Evolutionary conservation across 2,113 vertebrate genomes (phyloP).

Genomic region (Furnarius figulus): DNA sequence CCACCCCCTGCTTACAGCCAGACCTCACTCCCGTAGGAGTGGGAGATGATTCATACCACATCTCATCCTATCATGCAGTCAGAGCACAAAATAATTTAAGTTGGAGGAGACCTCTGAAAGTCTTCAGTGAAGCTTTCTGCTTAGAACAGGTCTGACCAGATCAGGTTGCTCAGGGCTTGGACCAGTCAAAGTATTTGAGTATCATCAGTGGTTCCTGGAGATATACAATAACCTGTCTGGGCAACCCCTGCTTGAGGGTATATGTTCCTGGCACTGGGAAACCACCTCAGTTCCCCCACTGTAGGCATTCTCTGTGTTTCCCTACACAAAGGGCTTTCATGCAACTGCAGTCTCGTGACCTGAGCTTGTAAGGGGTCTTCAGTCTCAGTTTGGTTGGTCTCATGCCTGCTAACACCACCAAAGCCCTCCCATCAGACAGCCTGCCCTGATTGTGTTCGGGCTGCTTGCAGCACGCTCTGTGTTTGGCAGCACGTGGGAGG

Average conservation of each 20-base stretch:
- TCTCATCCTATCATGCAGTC: background rate
- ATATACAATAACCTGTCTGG: background rate
- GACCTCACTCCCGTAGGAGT: background rate
- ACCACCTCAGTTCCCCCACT: background rate
- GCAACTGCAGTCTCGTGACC: background rate
- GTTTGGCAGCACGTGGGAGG: background rate
- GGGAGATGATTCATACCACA: background rate
- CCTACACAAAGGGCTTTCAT: background rate
- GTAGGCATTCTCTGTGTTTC: background rate
- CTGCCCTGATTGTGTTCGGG: rapidly evolving
- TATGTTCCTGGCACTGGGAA: background rate
- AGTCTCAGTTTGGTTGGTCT: background rate
- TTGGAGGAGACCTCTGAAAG: background rate
- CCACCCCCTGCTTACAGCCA: background rate
- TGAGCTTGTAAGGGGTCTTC: background rate
- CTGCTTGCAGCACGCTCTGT: background rate
- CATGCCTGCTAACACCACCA: background rate
- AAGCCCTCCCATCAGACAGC: background rate
- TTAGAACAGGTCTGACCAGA: background rate
- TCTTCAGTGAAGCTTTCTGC: background rate
- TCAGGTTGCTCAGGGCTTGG: background rate
- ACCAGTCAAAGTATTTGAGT: background rate
- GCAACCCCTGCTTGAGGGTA: background rate
- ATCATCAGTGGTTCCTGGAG: background rate
- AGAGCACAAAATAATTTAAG: background rate